These are phyloP conservation scores for Lonchura striata DNA, from an alignment of 2,113 vertebrate genomes.

Conservation along the genomic window DNA sequence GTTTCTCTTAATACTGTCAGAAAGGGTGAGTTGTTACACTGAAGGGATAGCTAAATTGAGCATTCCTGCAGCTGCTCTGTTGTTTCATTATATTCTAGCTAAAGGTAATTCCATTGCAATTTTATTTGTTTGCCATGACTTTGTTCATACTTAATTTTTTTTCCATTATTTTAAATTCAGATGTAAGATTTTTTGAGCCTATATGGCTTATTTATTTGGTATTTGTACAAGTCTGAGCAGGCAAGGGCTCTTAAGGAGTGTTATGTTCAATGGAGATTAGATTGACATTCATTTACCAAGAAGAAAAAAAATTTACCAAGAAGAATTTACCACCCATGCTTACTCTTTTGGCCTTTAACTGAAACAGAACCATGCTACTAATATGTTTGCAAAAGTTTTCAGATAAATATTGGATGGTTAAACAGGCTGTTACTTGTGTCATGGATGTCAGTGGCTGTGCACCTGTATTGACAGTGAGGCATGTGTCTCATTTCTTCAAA, in stretches of 20 bases:
- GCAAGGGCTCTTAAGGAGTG: background rate
- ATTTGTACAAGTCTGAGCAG: background rate
- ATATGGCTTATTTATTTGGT: background rate
- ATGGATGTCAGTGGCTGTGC: background rate
- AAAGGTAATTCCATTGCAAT: background rate
- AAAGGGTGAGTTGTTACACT: background rate
- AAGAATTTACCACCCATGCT: background rate
- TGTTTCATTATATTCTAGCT: background rate
- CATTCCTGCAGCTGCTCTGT: background rate
- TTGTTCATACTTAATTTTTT: background rate
- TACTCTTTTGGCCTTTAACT: background rate
- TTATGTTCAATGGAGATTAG: background rate
- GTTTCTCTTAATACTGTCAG: background rate
- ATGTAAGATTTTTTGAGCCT: background rate
- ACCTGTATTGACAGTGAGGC: background rate
- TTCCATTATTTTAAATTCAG: background rate
- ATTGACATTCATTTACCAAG: background rate
- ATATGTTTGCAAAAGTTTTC: background rate
- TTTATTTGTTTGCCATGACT: background rate
- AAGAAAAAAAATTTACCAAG: background rate
- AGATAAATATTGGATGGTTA: background rate
- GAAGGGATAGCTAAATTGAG: background rate
- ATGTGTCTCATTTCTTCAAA: background rate
- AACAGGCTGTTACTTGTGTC: background rate
- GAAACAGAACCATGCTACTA: background rate